These are phyloP conservation scores for Leucania comma DNA, from an alignment of 2,888 invertebrate species.

Conservation along the genomic window DNA sequence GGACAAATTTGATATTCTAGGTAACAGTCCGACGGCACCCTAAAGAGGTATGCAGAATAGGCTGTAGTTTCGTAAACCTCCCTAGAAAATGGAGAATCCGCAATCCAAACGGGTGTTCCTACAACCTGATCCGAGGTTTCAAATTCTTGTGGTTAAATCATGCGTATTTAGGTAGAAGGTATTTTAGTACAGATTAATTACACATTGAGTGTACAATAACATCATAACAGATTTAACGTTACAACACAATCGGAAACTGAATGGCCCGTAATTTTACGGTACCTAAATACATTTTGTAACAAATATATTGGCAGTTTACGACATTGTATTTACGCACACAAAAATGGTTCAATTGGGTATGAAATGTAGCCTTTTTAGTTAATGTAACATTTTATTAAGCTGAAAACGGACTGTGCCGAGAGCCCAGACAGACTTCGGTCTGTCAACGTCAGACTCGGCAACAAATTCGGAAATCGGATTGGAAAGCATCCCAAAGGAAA, in stretches of 20 bases:
- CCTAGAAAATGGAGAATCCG: no score
- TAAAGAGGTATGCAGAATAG: no score
- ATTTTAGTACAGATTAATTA: not conserved
- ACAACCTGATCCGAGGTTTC: not conserved
- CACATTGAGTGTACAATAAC: not conserved
- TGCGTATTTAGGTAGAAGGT: not conserved
- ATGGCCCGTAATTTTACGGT: constrained; percentile 5
- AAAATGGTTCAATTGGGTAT: constrained; percentile 48
- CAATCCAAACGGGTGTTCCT: no score
- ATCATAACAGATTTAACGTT: constrained; percentile 3
- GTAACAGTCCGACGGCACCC: not conserved
- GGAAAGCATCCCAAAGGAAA: constrained; percentile 16
- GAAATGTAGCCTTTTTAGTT: constrained; percentile 56
- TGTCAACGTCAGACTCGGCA: constrained; percentile 39
- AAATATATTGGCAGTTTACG: constrained; percentile 49
- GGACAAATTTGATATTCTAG: constrained; percentile 9
- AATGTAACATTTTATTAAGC: constrained; percentile 54
- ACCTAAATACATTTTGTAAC: constrained; percentile 51
- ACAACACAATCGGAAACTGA: constrained; percentile 10
- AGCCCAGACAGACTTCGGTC: constrained; percentile 38
- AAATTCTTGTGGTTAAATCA: not conserved
- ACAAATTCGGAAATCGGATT: constrained; percentile 26
- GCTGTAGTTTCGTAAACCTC: no score
- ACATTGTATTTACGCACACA: constrained; percentile 35
- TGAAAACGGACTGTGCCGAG: constrained; percentile 35